phyloP scores from a whole-genome alignment of 2,888 invertebrate species.

The Malachius bipustulatus region DNA sequence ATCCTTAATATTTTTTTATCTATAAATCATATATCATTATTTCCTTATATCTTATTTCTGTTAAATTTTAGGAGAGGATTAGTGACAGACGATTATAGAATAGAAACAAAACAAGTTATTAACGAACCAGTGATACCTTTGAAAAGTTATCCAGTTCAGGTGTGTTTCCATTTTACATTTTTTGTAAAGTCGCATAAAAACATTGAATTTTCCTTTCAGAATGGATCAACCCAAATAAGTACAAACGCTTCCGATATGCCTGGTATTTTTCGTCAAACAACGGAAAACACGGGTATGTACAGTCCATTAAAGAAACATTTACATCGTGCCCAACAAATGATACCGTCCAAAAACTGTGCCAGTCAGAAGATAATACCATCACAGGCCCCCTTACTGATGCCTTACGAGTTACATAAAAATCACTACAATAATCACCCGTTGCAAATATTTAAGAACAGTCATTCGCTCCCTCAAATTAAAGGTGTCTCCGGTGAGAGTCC shows the following conservation, averaged over 20 bases:
- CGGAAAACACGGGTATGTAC: conserved; percentile 38
- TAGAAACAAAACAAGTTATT: conserved; percentile 38
- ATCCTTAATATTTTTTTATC: too few relatives aligned
- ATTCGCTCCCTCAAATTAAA: conserved; percentile 27
- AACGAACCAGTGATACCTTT: conserved; percentile 44
- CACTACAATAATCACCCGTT: conserved; percentile 13
- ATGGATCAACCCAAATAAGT: conserved; percentile 30
- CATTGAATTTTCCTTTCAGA: too few relatives aligned
- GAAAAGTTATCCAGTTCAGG: conserved; percentile 44
- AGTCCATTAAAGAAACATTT: conserved; percentile 33
- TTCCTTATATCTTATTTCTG: too few relatives aligned
- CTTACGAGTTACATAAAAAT: conserved; percentile 19
- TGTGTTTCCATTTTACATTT: too few relatives aligned
- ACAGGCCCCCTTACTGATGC: conserved; percentile 23
- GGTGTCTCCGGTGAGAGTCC: conserved; percentile 12
- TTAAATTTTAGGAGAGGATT: conserved; percentile 47
- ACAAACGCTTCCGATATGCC: conserved; percentile 25
- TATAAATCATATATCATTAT: too few relatives aligned
- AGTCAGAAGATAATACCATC: conserved; percentile 32
- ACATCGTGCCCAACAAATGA: conserved; percentile 30
- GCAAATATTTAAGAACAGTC: conserved; percentile 26
- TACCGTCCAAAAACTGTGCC: conserved; percentile 34
- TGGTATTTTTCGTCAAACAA: conserved; percentile 35
- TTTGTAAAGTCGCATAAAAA: too few relatives aligned
- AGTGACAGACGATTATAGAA: conserved; percentile 55